Evolutionary conservation across 2,797 vertebrate species (phyloP), one percentile per base, ranked within the genome.

Genomic region (Carapus acus): DNA sequence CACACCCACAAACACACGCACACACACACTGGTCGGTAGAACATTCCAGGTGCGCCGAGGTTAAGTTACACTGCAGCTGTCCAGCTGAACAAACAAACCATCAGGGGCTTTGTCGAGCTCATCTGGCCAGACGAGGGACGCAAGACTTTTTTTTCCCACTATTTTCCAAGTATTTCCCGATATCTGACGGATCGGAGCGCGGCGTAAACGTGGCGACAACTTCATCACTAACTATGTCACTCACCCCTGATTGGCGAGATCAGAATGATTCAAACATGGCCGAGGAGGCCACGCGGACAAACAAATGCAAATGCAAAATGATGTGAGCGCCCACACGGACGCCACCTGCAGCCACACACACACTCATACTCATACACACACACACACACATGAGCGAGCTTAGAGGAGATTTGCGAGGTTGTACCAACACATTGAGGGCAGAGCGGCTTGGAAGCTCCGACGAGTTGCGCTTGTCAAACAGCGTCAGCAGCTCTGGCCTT

Each of bases 31-130:
- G 44, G 63, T 58, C 61, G 76, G 57, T 70, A 62, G 70, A 67
- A 55, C 60, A 69, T 46, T 73, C 80, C 85, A 86, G 85, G 82
- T 87, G 86, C 77, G 57, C 27, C 36, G 60, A 73, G 77, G 77
- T 84, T 81, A 76, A 82, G 76, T 84, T 83, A 81, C 83, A 66
- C 62, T 68, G 71, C 79, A 86, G 81, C 77, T 83, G 76, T 73
- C 72, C 82, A 83, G 82, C 85, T 88, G 78, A 80, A 62, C 81
- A 83, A 88, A 68, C 73, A 79, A 81, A 74, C 52, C 73, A 45
- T 51, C 65, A 69, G 65, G 72, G 45, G 58, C 45, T 43, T 45
- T 41, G 50, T 65, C 65, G 43, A 62, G 66, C 62, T 70, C 36
- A 73, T 43, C 39, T 15, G 38, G 21, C 51, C 60, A 49, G 54